Conservation (phyloP, 1,140 invertebrate species). For the Atta cephalotes region DNA sequence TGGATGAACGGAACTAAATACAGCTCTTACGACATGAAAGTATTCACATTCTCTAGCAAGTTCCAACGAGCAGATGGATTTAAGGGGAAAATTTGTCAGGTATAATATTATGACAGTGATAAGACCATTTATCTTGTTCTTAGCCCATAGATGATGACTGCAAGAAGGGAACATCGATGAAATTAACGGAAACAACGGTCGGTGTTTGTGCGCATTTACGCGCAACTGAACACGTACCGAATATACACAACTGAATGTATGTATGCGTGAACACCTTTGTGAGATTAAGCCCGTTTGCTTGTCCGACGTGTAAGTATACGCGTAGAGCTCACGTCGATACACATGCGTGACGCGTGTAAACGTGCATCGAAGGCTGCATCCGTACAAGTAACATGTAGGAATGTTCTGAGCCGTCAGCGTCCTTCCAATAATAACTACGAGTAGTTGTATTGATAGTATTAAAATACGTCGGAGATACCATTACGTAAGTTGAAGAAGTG, state of each 20-base stretch:
- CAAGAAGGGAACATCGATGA: slow-evolving; percentile 23
- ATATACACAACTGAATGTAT: background rate
- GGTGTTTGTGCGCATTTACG: slow-evolving; percentile 25
- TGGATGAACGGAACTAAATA: slow-evolving; percentile 12
- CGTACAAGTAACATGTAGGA: background rate
- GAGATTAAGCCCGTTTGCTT: slow-evolving; percentile 29
- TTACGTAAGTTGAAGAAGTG: slow-evolving; percentile 3
- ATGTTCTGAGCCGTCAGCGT: background rate
- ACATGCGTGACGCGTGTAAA: background rate
- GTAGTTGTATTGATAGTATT: background rate
- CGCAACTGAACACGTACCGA: slow-evolving; percentile 1
- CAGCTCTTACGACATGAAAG: background rate
- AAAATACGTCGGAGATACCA: background rate
- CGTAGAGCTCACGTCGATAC: slow-evolving; percentile 5
- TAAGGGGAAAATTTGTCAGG: slow-evolving; percentile 57
- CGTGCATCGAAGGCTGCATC: background rate
- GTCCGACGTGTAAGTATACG: background rate
- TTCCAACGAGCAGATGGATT: background rate
- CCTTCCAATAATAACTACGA: background rate
- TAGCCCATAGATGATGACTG: slow-evolving; percentile 79
- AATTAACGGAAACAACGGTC: slow-evolving; percentile 55
- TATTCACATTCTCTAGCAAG: background rate
- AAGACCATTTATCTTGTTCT: slow-evolving; percentile 77
- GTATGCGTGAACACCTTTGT: slow-evolving; percentile 9
- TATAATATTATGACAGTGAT: slow-evolving; percentile 47